Evolutionary conservation across 2,797 vertebrate genomes (phyloP).

Genomic region (Poeciliopsis presidionis): DNA sequence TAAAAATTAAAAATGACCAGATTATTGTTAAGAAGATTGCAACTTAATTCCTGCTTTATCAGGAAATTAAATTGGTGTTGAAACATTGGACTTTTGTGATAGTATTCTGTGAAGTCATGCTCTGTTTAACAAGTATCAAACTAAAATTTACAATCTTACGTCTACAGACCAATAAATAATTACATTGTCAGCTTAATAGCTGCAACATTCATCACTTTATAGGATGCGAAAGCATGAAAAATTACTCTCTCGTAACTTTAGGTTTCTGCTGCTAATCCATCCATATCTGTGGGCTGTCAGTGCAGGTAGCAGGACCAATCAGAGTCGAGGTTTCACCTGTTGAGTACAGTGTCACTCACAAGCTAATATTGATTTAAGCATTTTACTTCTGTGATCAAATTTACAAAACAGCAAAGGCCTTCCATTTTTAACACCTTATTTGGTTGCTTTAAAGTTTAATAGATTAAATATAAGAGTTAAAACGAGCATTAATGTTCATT

Average conservation of each 20-base stretch:
- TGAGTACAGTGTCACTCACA: not conserved
- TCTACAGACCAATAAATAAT: not conserved
- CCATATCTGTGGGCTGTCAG: not conserved
- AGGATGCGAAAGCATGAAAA: not conserved
- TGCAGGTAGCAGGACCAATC: not conserved
- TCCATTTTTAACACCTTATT: not conserved
- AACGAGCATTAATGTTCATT: not conserved
- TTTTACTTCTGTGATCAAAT: not conserved
- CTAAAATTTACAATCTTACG: not conserved
- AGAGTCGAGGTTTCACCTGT: not conserved
- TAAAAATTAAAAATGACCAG: not conserved
- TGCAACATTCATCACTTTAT: not conserved
- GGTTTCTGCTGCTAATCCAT: not conserved
- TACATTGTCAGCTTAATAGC: not conserved
- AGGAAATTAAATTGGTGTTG: not conserved
- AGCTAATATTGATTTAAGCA: constrained; percentile 21
- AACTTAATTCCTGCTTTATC: not conserved
- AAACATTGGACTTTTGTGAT: not conserved
- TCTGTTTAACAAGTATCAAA: not conserved
- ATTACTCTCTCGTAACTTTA: not conserved
- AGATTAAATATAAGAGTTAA: not conserved
- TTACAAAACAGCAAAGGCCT: not conserved
- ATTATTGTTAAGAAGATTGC: not conserved
- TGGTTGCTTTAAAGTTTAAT: not conserved
- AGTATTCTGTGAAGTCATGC: not conserved